Evolutionary conservation across 2,113 vertebrate genomes (phyloP).

Genomic region (Martes martes): DNA sequence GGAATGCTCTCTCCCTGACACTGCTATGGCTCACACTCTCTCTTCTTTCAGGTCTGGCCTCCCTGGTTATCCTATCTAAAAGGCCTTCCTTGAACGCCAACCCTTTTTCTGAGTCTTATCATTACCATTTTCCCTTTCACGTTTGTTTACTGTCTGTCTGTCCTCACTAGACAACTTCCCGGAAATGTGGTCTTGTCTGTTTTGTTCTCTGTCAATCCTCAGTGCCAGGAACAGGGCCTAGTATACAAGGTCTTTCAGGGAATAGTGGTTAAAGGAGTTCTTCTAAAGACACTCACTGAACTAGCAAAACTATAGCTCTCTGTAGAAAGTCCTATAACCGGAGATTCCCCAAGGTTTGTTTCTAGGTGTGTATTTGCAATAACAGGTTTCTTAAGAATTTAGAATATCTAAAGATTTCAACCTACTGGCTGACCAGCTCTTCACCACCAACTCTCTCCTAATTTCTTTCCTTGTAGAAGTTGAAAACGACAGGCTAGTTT

Average conservation of each 20-base stretch:
- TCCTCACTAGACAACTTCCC: not conserved
- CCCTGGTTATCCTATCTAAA: not conserved
- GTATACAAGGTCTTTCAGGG: not conserved
- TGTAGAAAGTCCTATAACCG: not conserved
- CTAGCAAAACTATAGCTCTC: not conserved
- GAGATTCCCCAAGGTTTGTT: not conserved
- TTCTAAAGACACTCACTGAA: not conserved
- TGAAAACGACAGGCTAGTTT: not conserved
- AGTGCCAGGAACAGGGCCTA: not conserved
- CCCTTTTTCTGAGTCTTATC: not conserved
- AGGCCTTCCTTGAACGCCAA: not conserved
- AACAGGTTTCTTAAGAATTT: not conserved
- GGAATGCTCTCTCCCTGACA: not conserved
- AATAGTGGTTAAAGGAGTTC: not conserved
- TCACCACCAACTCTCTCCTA: not conserved
- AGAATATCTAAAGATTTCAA: not conserved
- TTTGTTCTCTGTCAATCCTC: not conserved
- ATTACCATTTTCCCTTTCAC: too few relatives aligned
- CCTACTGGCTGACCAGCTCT: accelerated
- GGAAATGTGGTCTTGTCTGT: not conserved
- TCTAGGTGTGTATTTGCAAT: not conserved
- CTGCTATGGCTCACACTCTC: not conserved
- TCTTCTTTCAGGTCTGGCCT: not conserved
- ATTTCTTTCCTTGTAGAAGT: not conserved
- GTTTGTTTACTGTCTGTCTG: not conserved